Base-by-base conservation (phyloP, 2,797 vertebrate genomes). In the Gymnothorax reevesii region DNA sequence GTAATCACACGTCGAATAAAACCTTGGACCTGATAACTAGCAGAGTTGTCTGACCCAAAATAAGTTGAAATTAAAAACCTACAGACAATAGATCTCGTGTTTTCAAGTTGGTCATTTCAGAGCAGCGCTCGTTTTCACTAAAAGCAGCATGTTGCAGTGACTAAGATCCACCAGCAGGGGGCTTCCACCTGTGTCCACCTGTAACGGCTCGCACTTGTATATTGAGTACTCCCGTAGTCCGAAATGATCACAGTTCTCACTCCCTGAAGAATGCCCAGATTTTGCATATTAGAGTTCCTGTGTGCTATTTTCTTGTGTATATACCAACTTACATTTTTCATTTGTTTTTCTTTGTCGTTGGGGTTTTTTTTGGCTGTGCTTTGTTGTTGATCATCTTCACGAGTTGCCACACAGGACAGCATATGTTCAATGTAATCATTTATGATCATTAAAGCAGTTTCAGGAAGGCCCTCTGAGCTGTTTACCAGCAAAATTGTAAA, bases 401-500 rank as follows among this genome's bases (percentile, higher is more conserved):
- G 84, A 87, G 79, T 27, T 82, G 75, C 57, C 12, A 15, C 22
- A 69, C 33, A 57, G 55, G 75, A 73, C 25, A 57, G 71, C 33
- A 69, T 60, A 8, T 77, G 60, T 84, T 42, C 52, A 84, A n/a
- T 66, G 25, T 49, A 55, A 42, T 59, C 79, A 25, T 82, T 85
- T 42, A 25, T 64, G 13, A 57, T 82, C 57, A 77, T 79, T 79
- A 71, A 82, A 64, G 57, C 27, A 71, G 42, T 8, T 17, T 25
- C 1, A 59, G 66, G 9, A 75, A 52, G 4, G 52, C 69, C 62
- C 2, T 77, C 66, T n/a, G 49, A 82, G 84, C 80, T 79, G 83
- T 87, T 88, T 71, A 87, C 84, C 86, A 15, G 49, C 86, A 80
- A 87, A 87, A 89, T 20, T 49, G 60, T 82, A 27, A 4, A 79